Base-by-base conservation (phyloP, 2,888 invertebrate genomes). In the Hetaerina titia region DNA sequence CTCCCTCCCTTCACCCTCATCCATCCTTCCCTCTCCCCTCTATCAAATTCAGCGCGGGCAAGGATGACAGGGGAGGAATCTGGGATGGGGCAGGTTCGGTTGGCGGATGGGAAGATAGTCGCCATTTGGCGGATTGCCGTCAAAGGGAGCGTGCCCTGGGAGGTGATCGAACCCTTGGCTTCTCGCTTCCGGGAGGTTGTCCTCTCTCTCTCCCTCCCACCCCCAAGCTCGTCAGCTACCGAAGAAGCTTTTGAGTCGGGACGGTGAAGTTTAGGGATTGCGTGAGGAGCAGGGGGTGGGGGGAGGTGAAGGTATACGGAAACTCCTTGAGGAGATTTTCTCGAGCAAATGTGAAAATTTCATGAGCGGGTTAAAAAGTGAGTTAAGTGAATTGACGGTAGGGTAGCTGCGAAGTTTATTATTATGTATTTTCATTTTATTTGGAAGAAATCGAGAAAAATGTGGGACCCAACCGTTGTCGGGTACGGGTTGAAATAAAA, bases 81-180 rank as follows among this genome's bases (percentile, higher is more conserved):
- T 81, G 25, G 15, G 22, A 15, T 81, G 81, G 25, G 57, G n/a
- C 13, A 89, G 89, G 31, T 25, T 9, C 45, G 45, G 25, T 15
- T 13, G 81, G 81, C 4, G 81, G 45, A 45, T 15, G 56, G 89
- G 15, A 22, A 22, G 89, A 22, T 56, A 15, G 89, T 22, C n/a
- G 5, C 56, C 17, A 56, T 69, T 56, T 69, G 69, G 74, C 74
- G 69, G 9, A 15, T 69, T 92, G 69, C 74, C 92, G 69, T 92
- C 69, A 6, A 45, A 90, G 31, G 22, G 11, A 60, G 63, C 11
- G 81, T 81, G 31, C 81, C 81, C 90, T 90, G 60, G 15, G 64
- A 92, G 69, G 57, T 19, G 57, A 92, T 92, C 69, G 92, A 92
- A 92, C 92, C 92, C n/a, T 81, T 74, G 92, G 92, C 13, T 45